Base-by-base conservation (phyloP, 30 jellyfish, hydroid and myxozoan genomes). In the Aurelia sp. region DNA sequence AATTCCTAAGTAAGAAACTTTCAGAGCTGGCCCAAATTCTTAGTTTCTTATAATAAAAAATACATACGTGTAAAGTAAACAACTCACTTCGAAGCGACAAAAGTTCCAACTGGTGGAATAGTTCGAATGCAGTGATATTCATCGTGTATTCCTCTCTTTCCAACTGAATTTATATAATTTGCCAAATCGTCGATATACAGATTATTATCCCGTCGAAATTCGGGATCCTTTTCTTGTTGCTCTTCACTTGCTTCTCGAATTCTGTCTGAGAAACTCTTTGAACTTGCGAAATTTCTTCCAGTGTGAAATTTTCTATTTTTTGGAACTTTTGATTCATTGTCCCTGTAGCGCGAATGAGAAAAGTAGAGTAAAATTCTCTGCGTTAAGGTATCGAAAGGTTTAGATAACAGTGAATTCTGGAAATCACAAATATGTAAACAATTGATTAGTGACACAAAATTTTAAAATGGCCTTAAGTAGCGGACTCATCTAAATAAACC, bases 71-170 rank as follows among this genome's bases (percentile, higher is more conserved):
- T 44, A 44, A 0, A 44, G 55, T 7, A 16, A 70, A 23, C 11
- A 13, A 10, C 84, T 60, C 71, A 91, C 98, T 74, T 68, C 17
- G 98, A 76, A 0, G 89, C 74, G 13, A 35, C 82, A 79, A 86
- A 91, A 21, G 61, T 62, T 22, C 98, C 98, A 21, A 41, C 13
- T 0, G 96, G 98, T 6, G 98, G 95, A n/a, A 85, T 71, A n/a
- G 88, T 66, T 22, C 83, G 70, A 40, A 91, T 44, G 50, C 86
- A 61, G n/a, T 65, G 88, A 66, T 84, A 91, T 60, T 91, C 98
- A 31, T 66, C 87, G n/a, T 66, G 89, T n/a, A 91, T 63, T 30
- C 98, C 94, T 18, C 80, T 76, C 15, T 67, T 76, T 40, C 98
- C 96, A 17, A 78, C 86, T 23, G 78, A 19, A 35, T 71, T 64